Evolutionary conservation across 1,140 invertebrate genomes (phyloP), one percentile per base, ranked within the genome.

Genomic region (Hirudo medicinalis): DNA sequence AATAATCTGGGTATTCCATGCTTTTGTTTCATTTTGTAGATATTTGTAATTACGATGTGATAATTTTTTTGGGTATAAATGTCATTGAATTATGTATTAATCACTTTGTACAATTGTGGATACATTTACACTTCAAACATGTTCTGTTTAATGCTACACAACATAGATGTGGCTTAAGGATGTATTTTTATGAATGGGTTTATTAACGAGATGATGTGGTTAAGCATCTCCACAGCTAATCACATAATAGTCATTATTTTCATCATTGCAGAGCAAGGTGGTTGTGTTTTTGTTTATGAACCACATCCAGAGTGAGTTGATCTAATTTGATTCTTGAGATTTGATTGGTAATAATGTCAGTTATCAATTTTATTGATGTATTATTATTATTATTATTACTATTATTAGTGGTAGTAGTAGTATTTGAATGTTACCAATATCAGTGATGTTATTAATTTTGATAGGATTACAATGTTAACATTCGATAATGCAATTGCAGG

Each of bases 1-100:
- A 54, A 78, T 29, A 60, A 71, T 20, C 72, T 80, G 17, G 76
- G 81, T 82, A 77, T 76, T 76, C 73, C 63, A 32, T 27, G 43
- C 60, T 36, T 71, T 17, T 49, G 15, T 49, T 49, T 40, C 20
- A 20, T 57, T 20, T 32, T 43, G 17, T 20, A 27, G 19, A 19
- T 29, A 25, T 70, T 71, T 36, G 11, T 27, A n/a, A 68, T 55
- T n/a, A 55, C 9, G 11, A 67, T 54, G 2, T 36, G 32, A 6
- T 36, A 36, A 69, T 66, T 63, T 54, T 27, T 32, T 72, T 72
- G 20, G 9, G 25, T 57, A 9, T n/a, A 9, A 57, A n/a, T 57
- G n/a, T n/a, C n/a, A n/a, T 60, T 22, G 20, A 22, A 60, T 60
- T 60, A 60, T 22, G 4, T 60, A 60, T 60, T 6, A 60, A 6